Conservation (phyloP, 2,888 invertebrate genomes). For the Hedychridium roseum region DNA sequence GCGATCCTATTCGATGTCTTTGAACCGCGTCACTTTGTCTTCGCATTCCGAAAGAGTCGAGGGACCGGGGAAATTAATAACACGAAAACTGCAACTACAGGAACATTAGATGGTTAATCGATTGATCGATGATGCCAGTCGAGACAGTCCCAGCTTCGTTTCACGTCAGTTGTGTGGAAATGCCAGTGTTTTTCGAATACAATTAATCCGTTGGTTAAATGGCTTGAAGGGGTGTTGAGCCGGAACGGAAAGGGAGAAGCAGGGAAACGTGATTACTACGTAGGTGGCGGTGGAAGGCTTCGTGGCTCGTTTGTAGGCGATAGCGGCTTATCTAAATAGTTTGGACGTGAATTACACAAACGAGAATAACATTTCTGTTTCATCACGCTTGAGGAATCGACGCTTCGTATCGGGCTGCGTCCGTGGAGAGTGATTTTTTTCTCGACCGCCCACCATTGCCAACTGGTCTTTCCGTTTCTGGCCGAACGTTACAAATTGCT, state of each 20-base stretch:
- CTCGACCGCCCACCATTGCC: background rate
- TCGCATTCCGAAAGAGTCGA: too few relatives aligned
- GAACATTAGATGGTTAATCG: too few relatives aligned
- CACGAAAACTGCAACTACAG: too few relatives aligned
- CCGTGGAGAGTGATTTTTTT: slow-evolving; percentile 10
- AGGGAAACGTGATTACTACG: slow-evolving; percentile 10
- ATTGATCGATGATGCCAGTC: too few relatives aligned
- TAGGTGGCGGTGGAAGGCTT: slow-evolving; percentile 22
- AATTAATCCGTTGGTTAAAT: too few relatives aligned
- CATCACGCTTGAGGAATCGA: slow-evolving; percentile 31
- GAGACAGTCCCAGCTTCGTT: too few relatives aligned
- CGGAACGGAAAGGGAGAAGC: slow-evolving; percentile 23
- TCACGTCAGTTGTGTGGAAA: too few relatives aligned
- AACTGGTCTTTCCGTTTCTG: slow-evolving; percentile 24
- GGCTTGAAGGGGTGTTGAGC: slow-evolving; percentile 31
- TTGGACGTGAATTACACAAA: slow-evolving; percentile 51
- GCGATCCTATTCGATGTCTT: too few relatives aligned
- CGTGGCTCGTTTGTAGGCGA: slow-evolving; percentile 47
- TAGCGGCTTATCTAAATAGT: slow-evolving; percentile 52
- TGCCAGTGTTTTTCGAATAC: too few relatives aligned
- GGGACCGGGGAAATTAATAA: too few relatives aligned
- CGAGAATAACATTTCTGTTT: slow-evolving; percentile 43
- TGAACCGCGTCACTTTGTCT: too few relatives aligned
- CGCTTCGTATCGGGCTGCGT: slow-evolving; percentile 21
- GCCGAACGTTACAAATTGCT: slow-evolving; percentile 60